A percentile compares a stretch with the other conserved stretches of the same genome.
These are phyloP conservation scores for Euplagia quadripunctaria DNA, from an alignment of 2,888 invertebrate genomes.

Conservation along the genomic window DNA sequence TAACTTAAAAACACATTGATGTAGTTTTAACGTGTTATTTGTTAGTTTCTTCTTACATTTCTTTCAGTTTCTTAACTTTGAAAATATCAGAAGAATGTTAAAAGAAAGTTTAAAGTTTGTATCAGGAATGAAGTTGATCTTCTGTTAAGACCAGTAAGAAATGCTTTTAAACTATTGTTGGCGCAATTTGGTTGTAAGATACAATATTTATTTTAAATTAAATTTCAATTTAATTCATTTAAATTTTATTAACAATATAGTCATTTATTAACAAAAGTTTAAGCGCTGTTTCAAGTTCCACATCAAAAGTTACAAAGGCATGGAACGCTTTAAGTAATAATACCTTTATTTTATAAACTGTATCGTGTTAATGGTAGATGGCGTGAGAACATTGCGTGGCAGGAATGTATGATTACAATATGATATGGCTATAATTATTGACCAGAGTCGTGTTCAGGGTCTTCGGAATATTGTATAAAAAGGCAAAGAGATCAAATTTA, in stretches of 20 bases:
- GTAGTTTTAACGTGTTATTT: constrained; percentile 23
- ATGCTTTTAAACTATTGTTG: too few species aligned
- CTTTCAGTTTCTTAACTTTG: neutral
- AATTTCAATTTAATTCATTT: too few species aligned
- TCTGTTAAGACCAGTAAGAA: neutral
- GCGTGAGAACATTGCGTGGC: constrained; percentile 51
- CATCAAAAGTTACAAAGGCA: neutral
- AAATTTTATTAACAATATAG: neutral
- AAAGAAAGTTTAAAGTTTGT: neutral
- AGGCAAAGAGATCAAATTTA: neutral
- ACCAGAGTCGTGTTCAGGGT: constrained; percentile 30
- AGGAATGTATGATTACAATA: constrained; percentile 36
- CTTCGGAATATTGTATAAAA: neutral
- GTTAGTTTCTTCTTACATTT: constrained; percentile 14
- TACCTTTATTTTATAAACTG: constrained; percentile 19
- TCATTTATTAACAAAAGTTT: neutral
- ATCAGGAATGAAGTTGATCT: neutral
- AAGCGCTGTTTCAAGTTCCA: neutral
- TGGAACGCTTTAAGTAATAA: constrained; percentile 19
- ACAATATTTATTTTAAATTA: too few species aligned
- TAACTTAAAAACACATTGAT: constrained; percentile 15
- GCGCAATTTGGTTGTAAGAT: too few species aligned
- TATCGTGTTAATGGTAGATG: constrained; percentile 31
- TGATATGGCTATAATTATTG: constrained; percentile 39
- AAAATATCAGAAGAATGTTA: neutral